Evolutionary conservation across 2,797 vertebrate genomes (phyloP).

Genomic region (Mormyrops boulengeri): DNA sequence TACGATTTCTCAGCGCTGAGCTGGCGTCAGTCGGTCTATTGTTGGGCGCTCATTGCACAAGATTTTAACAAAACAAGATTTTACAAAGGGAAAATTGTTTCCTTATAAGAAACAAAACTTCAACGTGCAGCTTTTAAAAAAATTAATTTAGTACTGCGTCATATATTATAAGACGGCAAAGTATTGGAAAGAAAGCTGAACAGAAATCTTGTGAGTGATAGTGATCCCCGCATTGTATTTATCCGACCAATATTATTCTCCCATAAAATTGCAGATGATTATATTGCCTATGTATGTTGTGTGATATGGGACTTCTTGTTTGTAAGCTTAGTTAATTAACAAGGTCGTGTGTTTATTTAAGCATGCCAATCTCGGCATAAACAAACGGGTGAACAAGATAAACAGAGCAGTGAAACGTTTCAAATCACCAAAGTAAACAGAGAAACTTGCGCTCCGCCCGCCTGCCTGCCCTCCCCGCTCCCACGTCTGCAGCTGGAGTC

Average conservation of each 20-base stretch:
- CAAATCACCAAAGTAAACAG: constrained; percentile 19
- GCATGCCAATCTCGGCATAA: not conserved
- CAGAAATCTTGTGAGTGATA: not conserved
- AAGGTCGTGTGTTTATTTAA: not conserved
- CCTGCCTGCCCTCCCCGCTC: constrained; percentile 16
- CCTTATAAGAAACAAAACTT: constrained; percentile 10
- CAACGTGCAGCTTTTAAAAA: not conserved
- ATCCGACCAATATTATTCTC: not conserved
- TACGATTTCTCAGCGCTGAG: not conserved
- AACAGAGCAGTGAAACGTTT: constrained; percentile 10
- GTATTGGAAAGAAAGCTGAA: not conserved
- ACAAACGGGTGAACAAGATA: not conserved
- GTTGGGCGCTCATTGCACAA: not conserved
- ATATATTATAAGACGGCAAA: not conserved
- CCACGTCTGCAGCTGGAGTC: constrained; percentile 45
- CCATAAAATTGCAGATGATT: not conserved
- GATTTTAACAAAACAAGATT: constrained; percentile 13
- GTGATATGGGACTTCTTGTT: not conserved
- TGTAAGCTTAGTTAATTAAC: not conserved
- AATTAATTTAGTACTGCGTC: not conserved
- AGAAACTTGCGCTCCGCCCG: not conserved
- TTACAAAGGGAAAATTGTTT: constrained; percentile 26
- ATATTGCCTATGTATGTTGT: not conserved
- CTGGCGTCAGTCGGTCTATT: not conserved
- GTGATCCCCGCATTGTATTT: not conserved